Base-by-base conservation (phyloP, 2,888 invertebrate species). In the Aspidapion aeneum region DNA sequence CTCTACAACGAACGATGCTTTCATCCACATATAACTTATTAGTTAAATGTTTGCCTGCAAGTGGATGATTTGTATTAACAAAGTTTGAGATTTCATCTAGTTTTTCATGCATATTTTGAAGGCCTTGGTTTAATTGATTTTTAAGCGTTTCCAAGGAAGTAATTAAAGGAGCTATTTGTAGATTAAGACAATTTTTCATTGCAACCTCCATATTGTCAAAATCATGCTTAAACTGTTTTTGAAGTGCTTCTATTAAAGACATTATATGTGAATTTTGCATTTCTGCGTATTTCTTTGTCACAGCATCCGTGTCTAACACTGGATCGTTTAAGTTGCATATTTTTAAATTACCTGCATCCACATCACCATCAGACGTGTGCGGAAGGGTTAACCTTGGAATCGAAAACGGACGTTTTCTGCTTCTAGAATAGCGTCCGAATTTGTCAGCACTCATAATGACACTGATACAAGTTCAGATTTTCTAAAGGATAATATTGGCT, bases 291-390 rank as follows among this genome's bases (percentile, higher is more conserved):
- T 35, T 35, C 35, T 35, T 35, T 35, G 35, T 35, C 12, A 52
- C 52, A 52, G 17, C 52, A 52, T 52, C 52, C 19, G 19, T 35
- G 12, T 35, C 35, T 35, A 35, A 35, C 12, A 12, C 3, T 3
- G 52, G 52, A 52, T n/a, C n/a, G 7, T 52, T 52, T 52, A 52
- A 52, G n/a, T n/a, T n/a, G n/a, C n/a, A 54, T 16, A 54, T n/a
- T 54, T 18, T 54, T 54, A n/a, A 7, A 17, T 18, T 18, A 7
- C 18, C 54, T 12, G 18, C 54, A 54, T 54, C 54, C 7, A 54
- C 9, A 21, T 56, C 20, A 18, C 56, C 56, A 18, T 56, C 56
- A 5, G 21, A 20, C 7, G 18, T 18, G 9, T n/a, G 56, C 7
- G 19, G 16, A 19, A 56, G 18, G 9, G 56, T 7, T 20, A 16